Conservation (phyloP, 2,797 vertebrate genomes). For the Anguilla obscura region DNA sequence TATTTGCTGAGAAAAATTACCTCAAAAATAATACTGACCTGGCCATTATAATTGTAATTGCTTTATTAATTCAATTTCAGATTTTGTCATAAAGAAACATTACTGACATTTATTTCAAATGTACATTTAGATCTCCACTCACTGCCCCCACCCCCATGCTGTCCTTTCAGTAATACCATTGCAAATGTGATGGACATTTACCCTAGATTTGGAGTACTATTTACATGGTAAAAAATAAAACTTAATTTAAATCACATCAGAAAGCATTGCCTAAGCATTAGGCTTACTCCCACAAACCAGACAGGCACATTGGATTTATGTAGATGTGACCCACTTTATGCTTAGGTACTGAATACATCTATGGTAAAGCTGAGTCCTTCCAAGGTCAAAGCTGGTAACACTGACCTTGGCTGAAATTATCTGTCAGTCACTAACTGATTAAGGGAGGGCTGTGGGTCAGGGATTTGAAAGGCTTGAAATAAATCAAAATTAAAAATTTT, state of each 20-base stretch:
- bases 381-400: neutral
- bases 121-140: neutral
- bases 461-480: neutral
- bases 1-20: neutral
- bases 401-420: neutral
- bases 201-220: neutral
- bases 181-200: neutral
- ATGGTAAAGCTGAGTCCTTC: neutral
- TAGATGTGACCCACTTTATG: conserved; percentile 5
- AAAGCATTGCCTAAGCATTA: neutral
- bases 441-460: neutral
- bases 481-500: neutral
- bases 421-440: neutral
- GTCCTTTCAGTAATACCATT: neutral
- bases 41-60: neutral
- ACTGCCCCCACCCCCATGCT: neutral
- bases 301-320: neutral
- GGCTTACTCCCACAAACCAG: neutral
- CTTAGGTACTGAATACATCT: neutral
- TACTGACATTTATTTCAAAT: neutral
- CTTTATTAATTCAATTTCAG: neutral
- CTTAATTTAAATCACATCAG: neutral
- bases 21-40: neutral
- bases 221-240: neutral
- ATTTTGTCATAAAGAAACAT: neutral